Percentiles rank a stretch among this genome's conserved stretches.
Conservation (phyloP, 1,140 invertebrate species). For the Octopus bimaculoides region DNA sequence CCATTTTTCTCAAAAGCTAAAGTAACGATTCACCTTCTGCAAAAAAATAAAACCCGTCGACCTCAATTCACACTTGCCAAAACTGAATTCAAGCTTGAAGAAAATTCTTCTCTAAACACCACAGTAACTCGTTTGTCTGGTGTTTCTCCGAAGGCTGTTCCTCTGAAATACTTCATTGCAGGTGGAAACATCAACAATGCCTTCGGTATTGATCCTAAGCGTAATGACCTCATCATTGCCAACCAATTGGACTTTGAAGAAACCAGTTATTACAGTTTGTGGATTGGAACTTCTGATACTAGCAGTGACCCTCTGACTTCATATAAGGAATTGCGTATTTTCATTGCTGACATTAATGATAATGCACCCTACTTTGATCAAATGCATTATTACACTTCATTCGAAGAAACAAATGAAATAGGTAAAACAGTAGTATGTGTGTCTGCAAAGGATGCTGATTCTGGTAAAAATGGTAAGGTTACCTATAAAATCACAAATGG, state of each 20-base stretch:
- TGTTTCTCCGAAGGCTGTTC: slow-evolving; percentile 67
- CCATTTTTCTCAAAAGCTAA: neutral
- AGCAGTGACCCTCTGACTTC: slow-evolving; percentile 29
- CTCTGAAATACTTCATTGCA: slow-evolving; percentile 73
- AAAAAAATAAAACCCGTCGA: slow-evolving; percentile 11
- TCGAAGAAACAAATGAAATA: slow-evolving; percentile 70
- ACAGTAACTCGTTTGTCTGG: slow-evolving; percentile 55
- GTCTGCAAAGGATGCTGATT: slow-evolving; percentile 64
- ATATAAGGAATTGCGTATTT: slow-evolving; percentile 35
- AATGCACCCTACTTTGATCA: slow-evolving; percentile 85
- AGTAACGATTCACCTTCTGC: neutral
- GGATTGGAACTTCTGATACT: slow-evolving; percentile 85
- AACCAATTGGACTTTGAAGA: slow-evolving; percentile 88
- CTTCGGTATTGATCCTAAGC: slow-evolving; percentile 73
- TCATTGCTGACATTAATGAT: slow-evolving; percentile 67
- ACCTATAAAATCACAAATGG: slow-evolving; percentile 69
- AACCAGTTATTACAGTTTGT: slow-evolving; percentile 79
- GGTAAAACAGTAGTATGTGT: slow-evolving; percentile 30
- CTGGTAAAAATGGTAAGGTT: slow-evolving; percentile 80
- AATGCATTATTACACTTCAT: slow-evolving; percentile 77
- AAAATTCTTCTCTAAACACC: slow-evolving; percentile 42
- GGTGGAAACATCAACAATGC: slow-evolving; percentile 87
- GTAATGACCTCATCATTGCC: slow-evolving; percentile 75
- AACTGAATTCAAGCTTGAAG: slow-evolving; percentile 25
- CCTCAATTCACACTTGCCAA: slow-evolving; percentile 30